Evolutionary conservation across 2,888 invertebrate species (phyloP).

Genomic region (Adelognathus sp.): DNA sequence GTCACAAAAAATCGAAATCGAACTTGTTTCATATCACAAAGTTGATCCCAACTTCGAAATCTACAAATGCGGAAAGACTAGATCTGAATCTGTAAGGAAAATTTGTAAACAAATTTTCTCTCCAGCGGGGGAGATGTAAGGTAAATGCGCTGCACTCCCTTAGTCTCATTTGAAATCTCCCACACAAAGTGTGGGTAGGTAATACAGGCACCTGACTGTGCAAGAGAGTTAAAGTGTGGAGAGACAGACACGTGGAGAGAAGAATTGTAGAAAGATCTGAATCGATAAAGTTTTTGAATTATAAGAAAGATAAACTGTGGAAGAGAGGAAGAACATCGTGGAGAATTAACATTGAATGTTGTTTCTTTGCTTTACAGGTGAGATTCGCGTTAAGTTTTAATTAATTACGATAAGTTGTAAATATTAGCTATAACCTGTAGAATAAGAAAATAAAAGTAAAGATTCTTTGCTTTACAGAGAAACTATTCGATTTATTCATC

Average conservation of each 20-base stretch:
- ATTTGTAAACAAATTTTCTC: background rate
- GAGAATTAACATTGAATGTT: no score
- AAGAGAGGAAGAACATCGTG: background rate
- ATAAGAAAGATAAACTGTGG: no score
- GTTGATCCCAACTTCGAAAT: slow-evolving; percentile 8
- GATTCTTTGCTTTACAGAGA: no score
- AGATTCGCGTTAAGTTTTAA: no score
- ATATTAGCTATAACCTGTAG: no score
- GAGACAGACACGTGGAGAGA: no score
- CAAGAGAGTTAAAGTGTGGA: background rate
- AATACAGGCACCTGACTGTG: background rate
- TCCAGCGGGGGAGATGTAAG: slow-evolving; percentile 5
- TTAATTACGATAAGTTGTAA: no score
- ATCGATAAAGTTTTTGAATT: no score
- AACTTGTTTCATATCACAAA: slow-evolving; percentile 44
- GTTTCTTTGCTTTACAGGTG: no score
- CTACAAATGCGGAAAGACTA: background rate
- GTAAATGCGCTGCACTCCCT: background rate
- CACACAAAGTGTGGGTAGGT: background rate
- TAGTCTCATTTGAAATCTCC: no score
- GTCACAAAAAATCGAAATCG: slow-evolving; percentile 37
- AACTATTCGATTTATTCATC: no score
- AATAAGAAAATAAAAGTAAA: no score
- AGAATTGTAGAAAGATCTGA: background rate
- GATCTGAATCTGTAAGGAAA: background rate